Conservation (phyloP, 1,140 invertebrate genomes). For the Lepidurus couesii region DNA sequence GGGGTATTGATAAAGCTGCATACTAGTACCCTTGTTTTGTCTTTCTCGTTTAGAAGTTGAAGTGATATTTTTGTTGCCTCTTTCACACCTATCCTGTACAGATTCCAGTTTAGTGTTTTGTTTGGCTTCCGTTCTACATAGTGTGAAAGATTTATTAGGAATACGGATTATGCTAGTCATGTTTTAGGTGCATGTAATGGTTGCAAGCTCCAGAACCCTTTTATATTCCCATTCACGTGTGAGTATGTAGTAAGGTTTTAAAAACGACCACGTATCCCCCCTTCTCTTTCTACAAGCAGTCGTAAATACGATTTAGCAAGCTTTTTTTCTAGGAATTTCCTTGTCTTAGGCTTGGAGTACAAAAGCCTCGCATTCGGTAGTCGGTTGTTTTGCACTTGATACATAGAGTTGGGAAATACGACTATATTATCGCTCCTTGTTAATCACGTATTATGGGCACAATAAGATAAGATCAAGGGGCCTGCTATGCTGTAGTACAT, state of each 20-base stretch:
- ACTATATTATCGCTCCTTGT: background rate
- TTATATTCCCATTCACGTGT: background rate
- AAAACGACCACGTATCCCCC: no score
- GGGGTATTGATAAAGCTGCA: background rate
- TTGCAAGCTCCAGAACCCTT: background rate
- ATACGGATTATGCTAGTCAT: background rate
- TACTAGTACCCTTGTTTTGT: background rate
- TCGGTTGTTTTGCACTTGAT: background rate
- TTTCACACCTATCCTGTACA: background rate
- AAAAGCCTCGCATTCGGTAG: background rate
- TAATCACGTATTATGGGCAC: background rate
- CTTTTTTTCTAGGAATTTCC: no score
- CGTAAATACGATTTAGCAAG: no score
- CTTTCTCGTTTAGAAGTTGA: background rate
- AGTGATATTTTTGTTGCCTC: background rate
- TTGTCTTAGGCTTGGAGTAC: no score
- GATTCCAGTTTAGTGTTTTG: background rate
- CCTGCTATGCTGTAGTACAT: background rate
- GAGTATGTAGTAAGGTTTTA: background rate
- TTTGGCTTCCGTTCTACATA: background rate
- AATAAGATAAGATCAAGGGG: background rate
- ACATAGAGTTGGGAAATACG: background rate
- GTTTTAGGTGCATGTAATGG: background rate
- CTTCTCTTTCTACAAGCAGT: no score
- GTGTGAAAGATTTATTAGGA: background rate